phyloP scores from a whole-genome alignment of 2,797 vertebrate genomes.

The Pangasius djambal region DNA sequence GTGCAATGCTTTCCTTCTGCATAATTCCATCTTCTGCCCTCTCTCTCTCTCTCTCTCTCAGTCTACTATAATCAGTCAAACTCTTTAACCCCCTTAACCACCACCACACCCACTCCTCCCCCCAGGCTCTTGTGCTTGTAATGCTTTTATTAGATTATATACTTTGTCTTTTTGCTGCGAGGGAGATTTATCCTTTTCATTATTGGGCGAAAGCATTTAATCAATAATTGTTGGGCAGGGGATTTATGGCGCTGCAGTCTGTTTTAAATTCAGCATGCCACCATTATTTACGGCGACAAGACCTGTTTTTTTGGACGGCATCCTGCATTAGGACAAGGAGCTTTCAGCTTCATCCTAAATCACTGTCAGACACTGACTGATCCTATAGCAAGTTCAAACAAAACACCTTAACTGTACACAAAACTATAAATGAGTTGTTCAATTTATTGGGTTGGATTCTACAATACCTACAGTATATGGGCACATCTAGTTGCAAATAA shows the following conservation, averaged over 20 bases:
- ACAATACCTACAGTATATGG: not conserved
- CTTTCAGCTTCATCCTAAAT: constrained; percentile 35
- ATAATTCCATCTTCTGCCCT: constrained; percentile 18
- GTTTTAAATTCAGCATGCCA: constrained; percentile 64
- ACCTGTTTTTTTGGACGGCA: constrained; percentile 55
- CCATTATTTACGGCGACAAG: constrained; percentile 65
- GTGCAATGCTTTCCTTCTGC: not conserved
- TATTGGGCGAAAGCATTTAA: constrained; percentile 75
- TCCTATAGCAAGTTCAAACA: not conserved
- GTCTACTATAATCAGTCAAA: constrained; percentile 57
- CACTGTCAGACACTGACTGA: not conserved
- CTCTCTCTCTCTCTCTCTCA: constrained; percentile 51
- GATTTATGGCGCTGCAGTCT: constrained; percentile 64
- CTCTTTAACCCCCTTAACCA: constrained; percentile 52
- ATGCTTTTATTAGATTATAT: constrained; percentile 75
- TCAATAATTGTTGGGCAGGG: constrained; percentile 71
- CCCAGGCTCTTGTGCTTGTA: constrained; percentile 62
- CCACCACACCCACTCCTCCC: constrained; percentile 46
- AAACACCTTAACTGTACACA: not conserved
- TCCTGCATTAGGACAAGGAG: constrained; percentile 53
- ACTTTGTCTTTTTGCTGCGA: constrained; percentile 65
- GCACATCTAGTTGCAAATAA: not conserved
- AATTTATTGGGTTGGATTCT: not conserved
- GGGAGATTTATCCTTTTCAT: constrained; percentile 73
- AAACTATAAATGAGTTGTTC: not conserved